A percentile compares a stretch with the other conserved stretches of the same genome.
Conservation (phyloP, 2,888 invertebrate species). For the Polymixis flavicincta region DNA sequence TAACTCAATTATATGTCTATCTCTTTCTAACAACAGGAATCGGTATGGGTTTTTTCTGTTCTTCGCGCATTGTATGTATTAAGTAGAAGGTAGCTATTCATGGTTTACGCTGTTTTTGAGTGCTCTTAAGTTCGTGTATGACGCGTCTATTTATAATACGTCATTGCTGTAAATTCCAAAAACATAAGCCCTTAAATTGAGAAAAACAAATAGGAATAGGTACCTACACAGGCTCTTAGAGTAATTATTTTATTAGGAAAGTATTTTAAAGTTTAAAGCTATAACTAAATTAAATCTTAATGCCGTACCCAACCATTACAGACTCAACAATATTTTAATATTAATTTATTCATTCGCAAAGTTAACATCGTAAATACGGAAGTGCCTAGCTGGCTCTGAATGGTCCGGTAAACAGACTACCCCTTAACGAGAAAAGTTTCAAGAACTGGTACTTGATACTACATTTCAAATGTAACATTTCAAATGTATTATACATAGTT, state of each 20-base stretch:
- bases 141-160: no score
- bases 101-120: no score
- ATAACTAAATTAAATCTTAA: slow-evolving; percentile 22
- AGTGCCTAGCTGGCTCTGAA: slow-evolving; percentile 63
- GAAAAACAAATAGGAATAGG: neutral
- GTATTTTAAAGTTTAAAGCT: slow-evolving; percentile 12
- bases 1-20: no score
- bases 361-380: slow-evolving; percentile 63
- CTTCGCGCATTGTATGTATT: no score
- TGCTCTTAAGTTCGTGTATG: no score
- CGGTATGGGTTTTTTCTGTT: no score
- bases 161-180: neutral
- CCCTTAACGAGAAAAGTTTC: slow-evolving; percentile 81
- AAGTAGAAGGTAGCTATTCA: no score
- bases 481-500: slow-evolving; percentile 53
- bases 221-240: neutral
- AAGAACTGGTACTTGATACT: slow-evolving; percentile 59
- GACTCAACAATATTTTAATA: slow-evolving; percentile 61
- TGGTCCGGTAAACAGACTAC: slow-evolving; percentile 70
- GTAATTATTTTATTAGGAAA: neutral
- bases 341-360: slow-evolving; percentile 68
- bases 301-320: slow-evolving; percentile 3
- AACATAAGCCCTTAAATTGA: neutral
- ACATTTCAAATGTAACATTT: slow-evolving; percentile 61
- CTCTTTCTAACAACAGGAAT: no score